Conservation (phyloP, 2,888 invertebrate genomes). For the Rhyacophila evoluta region DNA sequence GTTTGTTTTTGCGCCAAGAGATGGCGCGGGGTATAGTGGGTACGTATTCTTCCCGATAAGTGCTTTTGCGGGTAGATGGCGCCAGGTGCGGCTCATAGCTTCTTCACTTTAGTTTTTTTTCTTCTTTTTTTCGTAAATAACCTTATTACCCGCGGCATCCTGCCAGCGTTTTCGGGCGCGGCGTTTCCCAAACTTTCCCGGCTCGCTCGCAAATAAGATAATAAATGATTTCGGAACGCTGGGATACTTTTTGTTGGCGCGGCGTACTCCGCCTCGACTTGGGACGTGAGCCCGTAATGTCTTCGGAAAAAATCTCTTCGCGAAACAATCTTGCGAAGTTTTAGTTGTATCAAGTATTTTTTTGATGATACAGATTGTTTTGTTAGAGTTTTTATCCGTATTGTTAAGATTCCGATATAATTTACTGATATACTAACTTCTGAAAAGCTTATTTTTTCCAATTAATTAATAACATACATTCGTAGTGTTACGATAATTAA, state of each 20-base stretch:
- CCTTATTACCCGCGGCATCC: slow-evolving; percentile 26
- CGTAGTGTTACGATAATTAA: too few species aligned
- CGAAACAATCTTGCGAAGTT: neutral
- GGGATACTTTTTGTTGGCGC: neutral
- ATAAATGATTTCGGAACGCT: neutral
- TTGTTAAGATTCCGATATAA: too few species aligned
- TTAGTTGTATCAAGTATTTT: neutral
- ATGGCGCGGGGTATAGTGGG: neutral
- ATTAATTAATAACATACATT: too few species aligned
- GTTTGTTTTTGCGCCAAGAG: slow-evolving; percentile 5
- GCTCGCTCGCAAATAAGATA: slow-evolving; percentile 10
- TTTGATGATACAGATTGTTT: too few species aligned
- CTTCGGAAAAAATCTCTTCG: neutral
- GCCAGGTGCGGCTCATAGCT: slow-evolving; percentile 33
- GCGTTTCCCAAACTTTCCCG: slow-evolving; percentile 8
- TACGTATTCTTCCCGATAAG: slow-evolving; percentile 8
- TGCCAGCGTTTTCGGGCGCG: slow-evolving; percentile 7
- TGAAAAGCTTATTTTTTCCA: too few species aligned
- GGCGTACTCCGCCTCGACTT: neutral
- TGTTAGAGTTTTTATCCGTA: too few species aligned
- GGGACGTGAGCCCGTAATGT: neutral
- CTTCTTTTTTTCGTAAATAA: slow-evolving; percentile 22
- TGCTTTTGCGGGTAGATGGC: slow-evolving; percentile 12
- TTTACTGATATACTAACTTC: too few species aligned
- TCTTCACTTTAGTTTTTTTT: slow-evolving; percentile 29